A percentile compares a stretch with the other conserved stretches of the same genome.
Conservation (phyloP, 92 coral and sea anemone species). For the Parazoanthus swiftii region DNA sequence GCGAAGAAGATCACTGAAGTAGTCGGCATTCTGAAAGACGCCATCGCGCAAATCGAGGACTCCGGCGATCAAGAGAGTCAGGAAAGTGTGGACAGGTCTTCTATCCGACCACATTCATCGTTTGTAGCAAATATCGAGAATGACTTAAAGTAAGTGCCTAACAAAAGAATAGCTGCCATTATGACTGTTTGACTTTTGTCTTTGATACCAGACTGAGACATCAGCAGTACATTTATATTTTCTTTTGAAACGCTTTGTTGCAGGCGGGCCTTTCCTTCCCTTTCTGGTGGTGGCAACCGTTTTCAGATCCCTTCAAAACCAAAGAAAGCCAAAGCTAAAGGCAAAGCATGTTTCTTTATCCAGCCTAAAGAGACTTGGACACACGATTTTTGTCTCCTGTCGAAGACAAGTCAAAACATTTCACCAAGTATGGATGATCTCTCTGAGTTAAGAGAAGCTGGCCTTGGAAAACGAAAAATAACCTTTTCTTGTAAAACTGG, state of each 20-base stretch:
- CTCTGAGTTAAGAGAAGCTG: conserved; percentile 48
- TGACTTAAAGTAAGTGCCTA: conserved; percentile 11
- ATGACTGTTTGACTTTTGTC: neutral
- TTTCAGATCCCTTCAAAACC: conserved; percentile 30
- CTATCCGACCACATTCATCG: neutral
- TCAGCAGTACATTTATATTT: conserved; percentile 1
- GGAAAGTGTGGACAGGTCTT: neutral
- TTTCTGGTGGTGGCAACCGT: conserved; percentile 9
- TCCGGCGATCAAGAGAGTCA: neutral
- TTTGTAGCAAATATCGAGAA: conserved; percentile 3
- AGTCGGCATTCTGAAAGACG: neutral
- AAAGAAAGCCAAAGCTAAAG: conserved; percentile 40
- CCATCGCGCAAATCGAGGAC: neutral
- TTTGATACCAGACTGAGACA: neutral
- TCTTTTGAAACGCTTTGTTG: conserved; percentile 18
- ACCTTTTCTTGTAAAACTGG: conserved; percentile 40
- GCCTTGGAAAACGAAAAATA: conserved; percentile 20
- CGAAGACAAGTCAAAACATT: conserved; percentile 25
- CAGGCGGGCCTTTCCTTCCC: conserved; percentile 22
- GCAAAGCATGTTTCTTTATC: conserved; percentile 12
- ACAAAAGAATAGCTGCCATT: neutral
- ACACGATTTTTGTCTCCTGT: conserved; percentile 49
- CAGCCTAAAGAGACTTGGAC: conserved; percentile 52
- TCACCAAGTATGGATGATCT: conserved; percentile 37
- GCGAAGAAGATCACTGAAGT: neutral